Evolutionary conservation across 1,140 invertebrate genomes (phyloP), one percentile per base, ranked within the genome.

Genomic region (Dryas iulia): DNA sequence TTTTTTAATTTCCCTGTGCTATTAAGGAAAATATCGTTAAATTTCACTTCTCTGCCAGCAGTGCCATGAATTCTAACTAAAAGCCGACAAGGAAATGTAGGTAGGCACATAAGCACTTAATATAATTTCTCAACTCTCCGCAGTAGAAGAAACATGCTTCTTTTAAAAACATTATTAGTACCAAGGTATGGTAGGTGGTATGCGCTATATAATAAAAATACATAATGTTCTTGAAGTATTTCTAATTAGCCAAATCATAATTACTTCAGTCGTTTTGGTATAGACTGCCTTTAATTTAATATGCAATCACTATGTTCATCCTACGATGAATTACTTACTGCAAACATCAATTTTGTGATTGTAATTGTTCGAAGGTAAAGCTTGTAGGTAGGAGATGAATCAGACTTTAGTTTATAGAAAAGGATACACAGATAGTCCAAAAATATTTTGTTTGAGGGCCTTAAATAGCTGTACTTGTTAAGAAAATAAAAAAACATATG

Each of bases 301-400:
- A 47, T 47, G 18, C 39, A 18, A 47, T 47, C 39, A 47, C 39
- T 47, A 3, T 47, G 14, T 47, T 47, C 39, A 47, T 47, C 39
- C 39, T 47, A 47, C 39, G 18, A 21, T 14, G 39, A 47, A 47
- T 47, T 47, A 47, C 14, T 21, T 47, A 47, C 39, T 10, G 39
- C n/a, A 47, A 47, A 47, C 39, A 47, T 21, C 39, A 47, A 47
- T 47, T 47, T 47, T 47, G 39, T 47, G 7, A 47, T 47, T 47
- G 39, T 47, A 47, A 47, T 47, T 47, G 39, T 47, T 18, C 10
- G 39, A 18, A 47, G 39, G 39, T 47, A 47, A 21, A 6, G n/a
- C 39, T 47, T 47, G 39, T 47, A 47, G 39, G 39, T n/a, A 21
- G 39, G 18, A 7, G 39, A 47, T 47, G 39, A 47, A 47, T 47